A percentile compares a stretch with the other conserved stretches of the same genome.
These are phyloP conservation scores for Syrrhaptes paradoxus DNA, from an alignment of 2,113 vertebrate species.

Conservation along the genomic window DNA sequence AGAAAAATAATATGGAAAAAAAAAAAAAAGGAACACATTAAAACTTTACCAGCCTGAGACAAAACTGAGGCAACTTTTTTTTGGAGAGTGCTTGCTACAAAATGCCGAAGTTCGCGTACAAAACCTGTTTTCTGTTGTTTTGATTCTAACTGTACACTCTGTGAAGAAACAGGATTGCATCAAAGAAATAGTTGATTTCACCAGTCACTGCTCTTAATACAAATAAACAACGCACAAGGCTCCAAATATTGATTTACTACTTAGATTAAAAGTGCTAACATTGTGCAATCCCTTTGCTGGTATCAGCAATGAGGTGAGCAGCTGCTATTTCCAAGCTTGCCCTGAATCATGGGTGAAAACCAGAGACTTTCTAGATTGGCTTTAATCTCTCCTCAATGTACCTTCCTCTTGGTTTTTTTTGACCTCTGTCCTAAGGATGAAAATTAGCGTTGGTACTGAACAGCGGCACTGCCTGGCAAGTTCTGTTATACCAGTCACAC, in stretches of 20 bases:
- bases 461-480: not conserved
- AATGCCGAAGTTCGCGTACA: not conserved
- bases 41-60: not conserved
- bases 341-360: not conserved
- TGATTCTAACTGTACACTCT: not conserved
- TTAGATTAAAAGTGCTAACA: not conserved
- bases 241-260: conserved; percentile 4
- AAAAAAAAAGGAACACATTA: not conserved
- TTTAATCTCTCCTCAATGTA: not conserved
- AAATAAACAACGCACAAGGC: not conserved
- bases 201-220: not conserved
- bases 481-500: not conserved
- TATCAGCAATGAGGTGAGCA: not conserved
- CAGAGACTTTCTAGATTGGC: not conserved
- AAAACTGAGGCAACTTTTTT: not conserved
- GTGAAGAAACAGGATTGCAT: not conserved
- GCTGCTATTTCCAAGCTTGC: not conserved
- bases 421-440: not conserved
- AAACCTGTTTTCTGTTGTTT: not conserved
- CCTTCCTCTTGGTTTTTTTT: not conserved
- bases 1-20: not conserved
- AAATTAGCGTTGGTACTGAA: not conserved
- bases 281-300: not conserved
- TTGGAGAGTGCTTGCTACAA: not conserved
- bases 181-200: not conserved